Evolutionary conservation across 2,113 vertebrate species (phyloP).

Genomic region (Andinoacara biseriatus): DNA sequence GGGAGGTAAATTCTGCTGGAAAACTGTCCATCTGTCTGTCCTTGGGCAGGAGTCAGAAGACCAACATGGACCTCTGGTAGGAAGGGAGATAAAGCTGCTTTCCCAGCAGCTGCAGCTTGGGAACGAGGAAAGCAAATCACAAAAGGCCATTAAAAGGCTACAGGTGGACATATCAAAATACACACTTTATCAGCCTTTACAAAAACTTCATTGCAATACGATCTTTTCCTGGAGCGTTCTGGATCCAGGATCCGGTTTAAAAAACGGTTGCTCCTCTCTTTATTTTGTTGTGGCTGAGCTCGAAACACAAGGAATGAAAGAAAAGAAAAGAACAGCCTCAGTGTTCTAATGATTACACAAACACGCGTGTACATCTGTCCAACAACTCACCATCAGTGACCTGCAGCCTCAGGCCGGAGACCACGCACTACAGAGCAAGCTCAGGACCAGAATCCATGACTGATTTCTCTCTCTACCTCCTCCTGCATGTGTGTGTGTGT

Average conservation of each 20-base stretch:
- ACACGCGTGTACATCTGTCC: constrained; percentile 31
- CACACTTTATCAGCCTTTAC: neutral
- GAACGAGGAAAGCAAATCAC: neutral
- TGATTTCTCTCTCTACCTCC: neutral
- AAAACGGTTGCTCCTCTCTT: neutral
- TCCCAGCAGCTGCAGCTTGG: constrained; percentile 42
- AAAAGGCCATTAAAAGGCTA: neutral
- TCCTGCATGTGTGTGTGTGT: neutral
- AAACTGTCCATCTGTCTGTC: neutral
- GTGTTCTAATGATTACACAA: neutral
- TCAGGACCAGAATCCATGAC: neutral
- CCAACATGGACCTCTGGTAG: neutral
- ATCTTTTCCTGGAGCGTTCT: too few species aligned
- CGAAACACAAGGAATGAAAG: neutral
- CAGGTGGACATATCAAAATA: neutral
- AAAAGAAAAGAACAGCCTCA: constrained; percentile 15
- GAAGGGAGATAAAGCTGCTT: constrained; percentile 25
- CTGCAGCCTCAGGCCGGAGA: constrained; percentile 63
- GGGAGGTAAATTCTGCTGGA: neutral
- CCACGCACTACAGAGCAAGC: neutral
- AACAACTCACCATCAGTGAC: constrained; percentile 56
- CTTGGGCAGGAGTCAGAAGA: constrained; percentile 16
- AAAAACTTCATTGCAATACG: neutral
- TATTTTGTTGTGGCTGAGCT: neutral
- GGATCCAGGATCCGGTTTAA: neutral